These are phyloP conservation scores for Chelonia mydas DNA, from an alignment of 2,797 vertebrate species.

Conservation along the genomic window DNA sequence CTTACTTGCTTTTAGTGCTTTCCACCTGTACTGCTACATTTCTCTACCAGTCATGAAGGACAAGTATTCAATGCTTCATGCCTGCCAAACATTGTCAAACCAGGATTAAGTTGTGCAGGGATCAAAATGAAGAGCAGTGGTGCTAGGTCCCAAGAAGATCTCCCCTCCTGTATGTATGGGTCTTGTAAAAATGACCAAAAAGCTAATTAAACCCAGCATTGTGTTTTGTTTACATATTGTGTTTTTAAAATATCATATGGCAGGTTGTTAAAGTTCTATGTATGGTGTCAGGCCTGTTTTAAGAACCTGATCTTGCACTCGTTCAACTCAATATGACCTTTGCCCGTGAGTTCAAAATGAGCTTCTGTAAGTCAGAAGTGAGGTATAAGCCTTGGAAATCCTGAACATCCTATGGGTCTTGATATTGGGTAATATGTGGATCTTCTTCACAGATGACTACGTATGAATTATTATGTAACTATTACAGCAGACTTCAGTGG, in stretches of 20 bases:
- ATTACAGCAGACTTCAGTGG: background rate
- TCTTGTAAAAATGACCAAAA: background rate
- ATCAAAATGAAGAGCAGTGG: background rate
- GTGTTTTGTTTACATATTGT: background rate
- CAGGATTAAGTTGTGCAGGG: background rate
- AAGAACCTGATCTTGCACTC: background rate
- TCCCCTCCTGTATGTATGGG: background rate
- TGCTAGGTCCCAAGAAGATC: background rate
- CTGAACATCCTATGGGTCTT: background rate
- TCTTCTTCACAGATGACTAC: background rate
- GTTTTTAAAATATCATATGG: background rate
- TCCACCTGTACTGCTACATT: background rate
- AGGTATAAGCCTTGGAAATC: background rate
- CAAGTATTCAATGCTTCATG: fast-evolving
- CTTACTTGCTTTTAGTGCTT: background rate
- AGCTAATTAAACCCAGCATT: background rate
- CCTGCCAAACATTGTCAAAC: background rate
- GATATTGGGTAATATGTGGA: background rate
- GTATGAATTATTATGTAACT: background rate
- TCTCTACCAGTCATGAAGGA: background rate
- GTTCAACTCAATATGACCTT: fast-evolving
- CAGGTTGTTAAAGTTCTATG: background rate
- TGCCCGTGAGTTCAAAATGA: background rate
- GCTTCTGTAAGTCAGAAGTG: fast-evolving
- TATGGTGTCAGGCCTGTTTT: background rate